Base-by-base conservation (phyloP, 2,113 vertebrate genomes). In the Callipepla californica region DNA sequence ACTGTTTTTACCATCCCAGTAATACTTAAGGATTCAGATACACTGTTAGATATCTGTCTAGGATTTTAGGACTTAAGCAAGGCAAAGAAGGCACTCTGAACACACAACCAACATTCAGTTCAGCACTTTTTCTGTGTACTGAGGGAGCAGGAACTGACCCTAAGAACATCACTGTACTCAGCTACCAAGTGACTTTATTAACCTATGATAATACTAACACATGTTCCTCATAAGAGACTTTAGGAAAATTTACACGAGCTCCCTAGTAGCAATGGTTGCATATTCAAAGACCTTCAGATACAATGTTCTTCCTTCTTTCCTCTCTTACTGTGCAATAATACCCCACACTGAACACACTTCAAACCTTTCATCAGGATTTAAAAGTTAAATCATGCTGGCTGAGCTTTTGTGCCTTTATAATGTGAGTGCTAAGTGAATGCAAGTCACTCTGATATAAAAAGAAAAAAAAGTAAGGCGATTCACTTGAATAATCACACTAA, bases 301-400 rank as follows among this genome's bases (percentile, higher is more conserved):
- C 20, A 42, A 18, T 6, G 8, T 5, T 17, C 30, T 30, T 4
- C 23, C 9, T 59, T 75, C 15, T 75, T 18, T 20, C 23, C 47
- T 42, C 8, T 7, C 58, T 36, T 40, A 40, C 8, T 36, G 3
- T 32, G 25, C 22, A 44, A 7, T 40, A 32, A 74, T 45, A 55
- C 10, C 20, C 20, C 40, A 40, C 40, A 40, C 13, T 40, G 11
- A 74, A 13, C 10, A 44, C 11, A 12, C 9, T 79, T 26, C 42
- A 76, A 67, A 51, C 13, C 51, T 79, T 85, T 90, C 53, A 92
- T 88, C 63, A 76, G 62, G 72, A 87, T 90, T 93, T 75, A 90
- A 50, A 34, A 59, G 21, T 85, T 82, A 76, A 75, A 45, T 45
- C 62, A 53, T 23, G 17, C 47, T 55, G 62, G 59, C 30, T 79